Evolutionary conservation across 2,797 vertebrate genomes (phyloP).

Genomic region (Botia kubotai): DNA sequence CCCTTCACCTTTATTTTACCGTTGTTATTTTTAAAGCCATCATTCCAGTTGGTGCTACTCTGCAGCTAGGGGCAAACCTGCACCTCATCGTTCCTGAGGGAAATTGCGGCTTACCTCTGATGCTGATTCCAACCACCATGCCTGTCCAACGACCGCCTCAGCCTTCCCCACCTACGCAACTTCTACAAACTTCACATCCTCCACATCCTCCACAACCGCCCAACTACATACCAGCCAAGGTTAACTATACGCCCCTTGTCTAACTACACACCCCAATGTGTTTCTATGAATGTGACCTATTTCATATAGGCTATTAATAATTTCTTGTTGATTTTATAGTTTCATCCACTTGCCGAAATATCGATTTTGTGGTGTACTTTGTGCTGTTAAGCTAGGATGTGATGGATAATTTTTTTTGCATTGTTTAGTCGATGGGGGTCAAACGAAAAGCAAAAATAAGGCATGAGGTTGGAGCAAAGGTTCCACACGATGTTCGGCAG

Average conservation of each 20-base stretch:
- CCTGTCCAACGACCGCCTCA: conserved; percentile 42
- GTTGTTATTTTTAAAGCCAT: conserved; percentile 68
- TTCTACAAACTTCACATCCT: conserved; percentile 37
- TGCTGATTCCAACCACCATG: conserved; percentile 61
- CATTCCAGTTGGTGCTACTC: conserved; percentile 70
- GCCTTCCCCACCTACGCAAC: conserved; percentile 15
- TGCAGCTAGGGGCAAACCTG: conserved; percentile 74
- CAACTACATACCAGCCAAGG: conserved; percentile 70
- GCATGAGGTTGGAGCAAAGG: conserved; percentile 72
- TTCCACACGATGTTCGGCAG: conserved; percentile 81
- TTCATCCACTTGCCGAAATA: neutral
- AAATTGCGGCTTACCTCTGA: conserved; percentile 68
- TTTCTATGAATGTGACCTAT: neutral
- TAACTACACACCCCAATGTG: neutral
- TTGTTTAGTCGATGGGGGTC: conserved; percentile 61
- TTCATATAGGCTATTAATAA: neutral
- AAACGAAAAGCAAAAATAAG: conserved; percentile 70
- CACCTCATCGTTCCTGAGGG: conserved; percentile 79
- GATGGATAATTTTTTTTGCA: neutral
- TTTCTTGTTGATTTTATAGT: neutral
- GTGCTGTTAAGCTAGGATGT: neutral
- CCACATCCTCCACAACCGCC: conserved; percentile 59
- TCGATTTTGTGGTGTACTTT: neutral
- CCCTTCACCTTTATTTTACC: conserved; percentile 46
- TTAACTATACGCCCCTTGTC: conserved; percentile 42